Evolutionary conservation across 2,113 vertebrate genomes (phyloP).

Genomic region (Copsychus sechellarum): DNA sequence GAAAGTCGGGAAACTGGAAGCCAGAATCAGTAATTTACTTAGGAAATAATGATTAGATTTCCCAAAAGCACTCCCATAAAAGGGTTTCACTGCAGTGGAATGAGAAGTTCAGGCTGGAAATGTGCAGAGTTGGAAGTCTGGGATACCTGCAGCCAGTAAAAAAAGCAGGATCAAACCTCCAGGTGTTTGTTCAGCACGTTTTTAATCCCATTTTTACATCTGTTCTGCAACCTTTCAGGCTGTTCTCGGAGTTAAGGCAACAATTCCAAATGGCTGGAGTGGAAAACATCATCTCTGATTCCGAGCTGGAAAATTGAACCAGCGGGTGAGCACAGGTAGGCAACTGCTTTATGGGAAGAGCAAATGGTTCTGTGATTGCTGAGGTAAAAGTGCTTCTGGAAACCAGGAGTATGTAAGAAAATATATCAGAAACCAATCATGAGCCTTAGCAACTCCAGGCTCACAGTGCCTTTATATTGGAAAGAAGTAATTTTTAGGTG

Average conservation of each 20-base stretch:
- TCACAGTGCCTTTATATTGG: constrained; percentile 28
- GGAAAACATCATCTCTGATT: constrained; percentile 24
- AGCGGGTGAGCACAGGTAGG: constrained; percentile 32
- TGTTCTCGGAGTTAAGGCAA: neutral
- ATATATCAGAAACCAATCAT: neutral
- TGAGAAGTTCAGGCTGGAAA: neutral
- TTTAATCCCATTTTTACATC: neutral
- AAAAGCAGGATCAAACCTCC: neutral
- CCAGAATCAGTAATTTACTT: neutral
- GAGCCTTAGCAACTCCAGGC: constrained; percentile 28
- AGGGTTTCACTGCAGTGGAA: neutral
- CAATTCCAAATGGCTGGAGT: neutral
- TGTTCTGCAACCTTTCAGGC: neutral
- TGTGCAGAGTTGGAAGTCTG: neutral
- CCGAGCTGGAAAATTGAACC: constrained; percentile 57
- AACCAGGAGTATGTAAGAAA: neutral
- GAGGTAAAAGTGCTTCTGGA: constrained; percentile 24
- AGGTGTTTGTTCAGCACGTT: neutral
- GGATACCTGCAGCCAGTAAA: neutral
- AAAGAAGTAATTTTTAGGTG: constrained; percentile 13
- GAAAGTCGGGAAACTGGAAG: neutral
- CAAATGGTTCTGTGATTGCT: constrained; percentile 41
- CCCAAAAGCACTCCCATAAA: neutral
- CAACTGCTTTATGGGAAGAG: constrained; percentile 22
- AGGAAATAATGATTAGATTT: constrained; percentile 6